Conservation (phyloP, 2,797 vertebrate species). For the Tapirus indicus region DNA sequence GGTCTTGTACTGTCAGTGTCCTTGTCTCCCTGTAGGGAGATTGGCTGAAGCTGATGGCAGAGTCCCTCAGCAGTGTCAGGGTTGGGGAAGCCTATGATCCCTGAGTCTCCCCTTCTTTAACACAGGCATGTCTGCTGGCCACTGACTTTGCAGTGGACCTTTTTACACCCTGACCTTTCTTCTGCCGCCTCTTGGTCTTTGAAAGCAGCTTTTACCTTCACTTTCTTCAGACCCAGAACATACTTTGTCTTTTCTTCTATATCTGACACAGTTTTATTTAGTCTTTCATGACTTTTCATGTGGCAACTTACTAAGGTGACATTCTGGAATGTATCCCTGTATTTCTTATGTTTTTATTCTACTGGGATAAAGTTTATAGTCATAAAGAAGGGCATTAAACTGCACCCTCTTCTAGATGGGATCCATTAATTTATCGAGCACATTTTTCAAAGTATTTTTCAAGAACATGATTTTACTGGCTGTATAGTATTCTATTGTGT, state of each 20-base stretch:
- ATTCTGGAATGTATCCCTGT: not conserved
- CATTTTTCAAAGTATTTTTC: not conserved
- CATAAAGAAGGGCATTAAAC: not conserved
- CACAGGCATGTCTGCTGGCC: not conserved
- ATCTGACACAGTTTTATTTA: not conserved
- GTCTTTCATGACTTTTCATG: not conserved
- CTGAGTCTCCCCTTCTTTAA: not conserved
- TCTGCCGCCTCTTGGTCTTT: not conserved
- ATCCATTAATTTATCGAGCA: not conserved
- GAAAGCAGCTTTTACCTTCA: not conserved
- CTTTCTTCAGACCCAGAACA: not conserved
- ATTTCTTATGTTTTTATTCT: not conserved
- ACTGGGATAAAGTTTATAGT: not conserved
- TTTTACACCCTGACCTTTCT: not conserved
- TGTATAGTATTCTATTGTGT: not conserved
- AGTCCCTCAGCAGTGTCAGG: not conserved
- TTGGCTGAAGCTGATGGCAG: not conserved
- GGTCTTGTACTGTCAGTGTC: not conserved
- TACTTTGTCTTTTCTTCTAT: not conserved
- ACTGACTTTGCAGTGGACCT: not conserved
- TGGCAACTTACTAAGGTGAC: not conserved
- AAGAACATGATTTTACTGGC: not conserved
- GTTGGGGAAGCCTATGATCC: not conserved
- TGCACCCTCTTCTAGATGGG: not conserved
- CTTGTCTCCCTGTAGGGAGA: not conserved